A percentile compares a stretch with the other conserved stretches of the same genome.
Evolutionary conservation across 1,140 invertebrate species (phyloP).

Genomic region (Drosophila lacteicornis): DNA sequence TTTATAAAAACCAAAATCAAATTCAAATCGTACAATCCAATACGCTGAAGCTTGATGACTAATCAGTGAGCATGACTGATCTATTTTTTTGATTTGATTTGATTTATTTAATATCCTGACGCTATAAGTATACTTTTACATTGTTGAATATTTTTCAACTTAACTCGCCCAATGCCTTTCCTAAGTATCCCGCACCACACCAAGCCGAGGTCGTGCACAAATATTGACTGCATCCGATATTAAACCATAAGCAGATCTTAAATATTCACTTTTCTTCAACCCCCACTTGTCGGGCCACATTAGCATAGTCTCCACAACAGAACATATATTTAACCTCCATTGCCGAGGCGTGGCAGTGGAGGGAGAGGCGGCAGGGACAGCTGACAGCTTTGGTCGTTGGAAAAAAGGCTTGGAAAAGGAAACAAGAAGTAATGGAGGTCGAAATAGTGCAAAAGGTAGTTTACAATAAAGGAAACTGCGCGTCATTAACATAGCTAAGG

Average conservation of each 20-base stretch:
- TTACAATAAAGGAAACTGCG: conserved; percentile 62
- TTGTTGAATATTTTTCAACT: neutral
- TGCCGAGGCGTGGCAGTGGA: neutral
- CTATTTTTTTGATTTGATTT: neutral
- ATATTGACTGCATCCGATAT: conserved; percentile 27
- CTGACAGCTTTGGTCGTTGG: conserved; percentile 25
- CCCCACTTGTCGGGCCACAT: conserved; percentile 15
- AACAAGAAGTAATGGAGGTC: conserved; percentile 8
- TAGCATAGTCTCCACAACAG: conserved; percentile 50
- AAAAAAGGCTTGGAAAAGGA: neutral
- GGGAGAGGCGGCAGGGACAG: conserved; percentile 12
- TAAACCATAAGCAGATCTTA: conserved; percentile 32
- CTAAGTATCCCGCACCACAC: neutral
- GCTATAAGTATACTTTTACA: too few species aligned
- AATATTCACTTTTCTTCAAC: conserved; percentile 20
- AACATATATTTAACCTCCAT: conserved; percentile 49
- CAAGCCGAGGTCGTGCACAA: neutral
- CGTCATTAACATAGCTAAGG: conserved; percentile 71
- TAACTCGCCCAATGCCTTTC: neutral
- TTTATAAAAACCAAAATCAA: too few species aligned
- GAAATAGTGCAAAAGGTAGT: conserved; percentile 51
- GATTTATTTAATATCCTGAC: too few species aligned
- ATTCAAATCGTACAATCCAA: neutral
- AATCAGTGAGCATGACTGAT: neutral
- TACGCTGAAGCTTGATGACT: neutral